Evolutionary conservation across 2,113 vertebrate genomes (phyloP).

Genomic region (Natator depressus): DNA sequence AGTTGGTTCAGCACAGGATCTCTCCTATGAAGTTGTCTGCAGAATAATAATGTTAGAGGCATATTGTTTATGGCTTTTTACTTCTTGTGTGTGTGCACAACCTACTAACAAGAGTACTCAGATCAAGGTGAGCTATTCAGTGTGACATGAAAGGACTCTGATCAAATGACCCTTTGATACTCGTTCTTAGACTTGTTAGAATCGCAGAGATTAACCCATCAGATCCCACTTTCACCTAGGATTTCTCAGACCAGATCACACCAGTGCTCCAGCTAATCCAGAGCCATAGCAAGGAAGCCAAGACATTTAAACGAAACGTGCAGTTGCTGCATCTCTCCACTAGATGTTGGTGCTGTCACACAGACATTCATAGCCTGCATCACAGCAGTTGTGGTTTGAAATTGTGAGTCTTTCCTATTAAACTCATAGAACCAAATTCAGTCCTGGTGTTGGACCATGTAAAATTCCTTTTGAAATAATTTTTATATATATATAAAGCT

Average conservation of each 20-base stretch:
- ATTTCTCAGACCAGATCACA: rapidly evolving
- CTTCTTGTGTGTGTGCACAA: too few species aligned
- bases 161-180: background rate
- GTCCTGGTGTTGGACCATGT: rapidly evolving
- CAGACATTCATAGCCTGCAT: background rate
- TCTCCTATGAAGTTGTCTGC: too few species aligned
- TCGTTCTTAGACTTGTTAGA: background rate
- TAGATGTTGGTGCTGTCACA: slow-evolving; percentile 49
- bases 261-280: rapidly evolving
- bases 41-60: too few species aligned
- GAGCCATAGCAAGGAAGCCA: background rate
- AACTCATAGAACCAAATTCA: background rate
- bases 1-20: too few species aligned
- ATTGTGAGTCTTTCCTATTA: background rate
- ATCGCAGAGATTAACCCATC: background rate
- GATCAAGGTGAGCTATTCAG: background rate
- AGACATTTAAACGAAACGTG: background rate
- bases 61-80: too few species aligned
- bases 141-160: background rate
- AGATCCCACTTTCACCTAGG: rapidly evolving
- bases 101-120: background rate
- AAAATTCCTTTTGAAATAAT: background rate
- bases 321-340: background rate
- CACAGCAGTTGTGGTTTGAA: rapidly evolving
- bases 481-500: background rate